These are phyloP conservation scores for Fopius arisanus DNA, from an alignment of 1,140 invertebrate species.

Conservation along the genomic window DNA sequence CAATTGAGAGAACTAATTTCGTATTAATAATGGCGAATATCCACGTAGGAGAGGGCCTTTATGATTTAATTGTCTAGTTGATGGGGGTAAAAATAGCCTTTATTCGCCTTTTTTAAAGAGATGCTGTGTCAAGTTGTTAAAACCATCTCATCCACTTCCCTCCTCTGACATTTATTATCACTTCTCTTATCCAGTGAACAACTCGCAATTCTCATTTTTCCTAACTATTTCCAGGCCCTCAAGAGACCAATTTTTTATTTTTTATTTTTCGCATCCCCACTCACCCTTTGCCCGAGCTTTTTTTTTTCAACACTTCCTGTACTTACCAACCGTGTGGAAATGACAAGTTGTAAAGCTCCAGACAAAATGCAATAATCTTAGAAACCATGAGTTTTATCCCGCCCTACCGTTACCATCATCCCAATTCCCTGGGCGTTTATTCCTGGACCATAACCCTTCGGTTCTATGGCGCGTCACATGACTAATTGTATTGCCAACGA, in stretches of 20 bases:
- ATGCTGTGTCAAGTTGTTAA: not conserved
- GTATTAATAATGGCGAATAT: no score
- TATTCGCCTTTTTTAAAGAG: not conserved
- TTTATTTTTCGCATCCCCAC: not conserved
- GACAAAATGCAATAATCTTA: not conserved
- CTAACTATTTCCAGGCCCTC: not conserved
- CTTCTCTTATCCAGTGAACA: not conserved
- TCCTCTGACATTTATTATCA: conserved; percentile 9
- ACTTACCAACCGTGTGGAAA: not conserved
- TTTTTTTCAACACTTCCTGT: not conserved
- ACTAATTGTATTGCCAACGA: not conserved
- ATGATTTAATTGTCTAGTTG: no score
- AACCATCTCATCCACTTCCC: not conserved
- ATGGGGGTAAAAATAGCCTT: not conserved
- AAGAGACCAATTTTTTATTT: not conserved
- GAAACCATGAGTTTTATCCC: not conserved
- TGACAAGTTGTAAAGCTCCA: not conserved
- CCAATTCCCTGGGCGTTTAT: not conserved
- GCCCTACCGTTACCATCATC: not conserved
- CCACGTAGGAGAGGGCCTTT: no score
- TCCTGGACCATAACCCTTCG: not conserved
- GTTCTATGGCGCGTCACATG: not conserved
- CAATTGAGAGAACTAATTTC: no score
- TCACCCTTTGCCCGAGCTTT: not conserved
- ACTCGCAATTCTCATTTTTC: not conserved